Percentiles rank a stretch among this genome's conserved stretches.
Conservation (phyloP, 2,797 vertebrate genomes). For the Siniperca scherzeri region DNA sequence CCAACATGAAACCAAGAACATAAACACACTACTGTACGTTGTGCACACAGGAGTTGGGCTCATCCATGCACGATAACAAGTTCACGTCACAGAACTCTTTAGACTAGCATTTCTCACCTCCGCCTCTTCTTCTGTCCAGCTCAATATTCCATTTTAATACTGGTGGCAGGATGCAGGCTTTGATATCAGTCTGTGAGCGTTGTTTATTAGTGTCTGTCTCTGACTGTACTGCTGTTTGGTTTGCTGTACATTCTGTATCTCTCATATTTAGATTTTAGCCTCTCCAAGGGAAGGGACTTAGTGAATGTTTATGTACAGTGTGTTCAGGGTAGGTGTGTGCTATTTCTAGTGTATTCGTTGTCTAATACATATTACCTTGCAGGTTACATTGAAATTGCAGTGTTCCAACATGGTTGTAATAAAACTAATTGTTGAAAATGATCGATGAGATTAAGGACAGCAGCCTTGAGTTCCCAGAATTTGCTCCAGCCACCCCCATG, state of each 20-base stretch:
- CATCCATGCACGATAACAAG: constrained; percentile 49
- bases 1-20: constrained; percentile 18
- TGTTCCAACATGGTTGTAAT: constrained; percentile 35
- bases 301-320: constrained; percentile 4
- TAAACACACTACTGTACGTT: constrained; percentile 48
- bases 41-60: constrained; percentile 33
- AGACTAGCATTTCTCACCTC: constrained; percentile 74
- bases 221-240: constrained; percentile 25
- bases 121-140: constrained; percentile 73
- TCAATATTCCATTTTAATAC: constrained; percentile 59
- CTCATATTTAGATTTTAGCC: constrained; percentile 18
- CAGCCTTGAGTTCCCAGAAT: constrained; percentile 49
- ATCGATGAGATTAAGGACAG: constrained; percentile 63
- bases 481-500: constrained; percentile 50
- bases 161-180: constrained; percentile 21
- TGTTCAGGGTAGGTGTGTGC: neutral
- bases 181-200: constrained; percentile 35
- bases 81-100: constrained; percentile 61
- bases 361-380: neutral
- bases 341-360: neutral
- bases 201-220: constrained; percentile 42
- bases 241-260: constrained; percentile 12
- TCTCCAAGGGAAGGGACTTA: neutral
- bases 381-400: constrained; percentile 13
- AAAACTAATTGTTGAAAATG: constrained; percentile 59